Evolutionary conservation across 1,140 invertebrate genomes (phyloP), one percentile per base, ranked within the genome.

Genomic region (Coelopa frigida): DNA sequence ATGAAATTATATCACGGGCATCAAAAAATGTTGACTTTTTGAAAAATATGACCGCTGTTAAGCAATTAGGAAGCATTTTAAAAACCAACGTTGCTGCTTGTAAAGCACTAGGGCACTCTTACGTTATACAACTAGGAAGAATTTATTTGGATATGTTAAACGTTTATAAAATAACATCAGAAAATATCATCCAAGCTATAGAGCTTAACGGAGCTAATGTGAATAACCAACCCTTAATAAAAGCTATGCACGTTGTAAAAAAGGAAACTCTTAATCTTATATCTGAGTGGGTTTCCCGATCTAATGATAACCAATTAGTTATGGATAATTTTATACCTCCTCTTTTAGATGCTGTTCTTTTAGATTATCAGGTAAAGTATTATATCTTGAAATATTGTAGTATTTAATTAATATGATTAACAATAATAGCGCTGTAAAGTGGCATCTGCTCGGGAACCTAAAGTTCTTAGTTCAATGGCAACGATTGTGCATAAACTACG

Each of bases 121-220:
- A 96, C 77, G 93, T 98, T 54, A 78, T 87, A 50, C 94, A 96
- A 72, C 78, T 99, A 57, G 92, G 94, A 39, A 78, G 93, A 62
- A 97, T 98, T 70, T 98, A 98, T 73, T 77, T 98, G 61, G 96
- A 99, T 72, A 98, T 99, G 94, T 74, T 99, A 44, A 98, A 97
- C 78, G 91, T 99, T 44, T 99, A 99, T 75, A 98, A 98, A 76
- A 94, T 86, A 40, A 98, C 98, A 87, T 97, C 92, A 69, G 89
- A 94, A 70, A 98, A 98, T 73, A 98, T 99, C 59, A 94, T 85
- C 62, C 86, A 90, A 72, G 94, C 95, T 29, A 97, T 99, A 65
- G 80, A 88, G 46, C 72, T 93, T 45, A 94, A 98, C 76, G 95
- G 95, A 15, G 93, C 98, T 65, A 79, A 78, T 56, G 94, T 98